Evolutionary conservation across 2,113 vertebrate genomes (phyloP), one percentile per base, ranked within the genome.

Genomic region (Bagarius yarrelli): DNA sequence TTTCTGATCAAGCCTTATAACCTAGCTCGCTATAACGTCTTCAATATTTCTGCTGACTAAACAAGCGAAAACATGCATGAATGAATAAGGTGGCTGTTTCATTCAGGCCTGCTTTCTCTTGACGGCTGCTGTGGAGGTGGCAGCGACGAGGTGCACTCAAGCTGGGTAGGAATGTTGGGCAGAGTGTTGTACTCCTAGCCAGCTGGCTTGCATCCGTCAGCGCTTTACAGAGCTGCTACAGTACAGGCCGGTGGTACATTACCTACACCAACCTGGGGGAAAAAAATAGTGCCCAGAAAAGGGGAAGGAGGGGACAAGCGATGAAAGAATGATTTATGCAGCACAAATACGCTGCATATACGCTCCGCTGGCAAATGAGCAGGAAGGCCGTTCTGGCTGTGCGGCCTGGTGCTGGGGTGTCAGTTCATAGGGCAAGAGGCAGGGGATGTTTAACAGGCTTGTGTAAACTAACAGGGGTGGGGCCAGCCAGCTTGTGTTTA

Each of bases 251-350:
- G 80, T 60, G 21, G 76, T 79, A 81, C 70, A 69, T 61, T 83
- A 81, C 83, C 85, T 84, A 72, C 79, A 60, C 79, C 70, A 83
- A 82, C 79, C 79, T 83, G 83, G 85, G 18, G 32, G 55, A 78
- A 63, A 86, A 85, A 86, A 79, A 72, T 67, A 76, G 72, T 75
- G 59, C 44, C 82, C 79, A 66, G 83, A 63, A 72, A 72, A 81
- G 70, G 53, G 34, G 60, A 80, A 80, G 83, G 78, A 56, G 78
- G 71, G 70, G 71, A 36, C 34, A 66, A 72, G 82, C 47, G 82
- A 85, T 86, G 87, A 88, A 86, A 88, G 87, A 86, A 85, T 88
- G 87, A 88, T 88, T 88, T 86, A 88, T 86, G 83, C 80, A 78
- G 57, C 74, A 80, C 57, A 86, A 88, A 88, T 79, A 86, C 14